These are phyloP conservation scores for Danaus melanippus DNA, from an alignment of 1,140 invertebrate species.

Conservation along the genomic window DNA sequence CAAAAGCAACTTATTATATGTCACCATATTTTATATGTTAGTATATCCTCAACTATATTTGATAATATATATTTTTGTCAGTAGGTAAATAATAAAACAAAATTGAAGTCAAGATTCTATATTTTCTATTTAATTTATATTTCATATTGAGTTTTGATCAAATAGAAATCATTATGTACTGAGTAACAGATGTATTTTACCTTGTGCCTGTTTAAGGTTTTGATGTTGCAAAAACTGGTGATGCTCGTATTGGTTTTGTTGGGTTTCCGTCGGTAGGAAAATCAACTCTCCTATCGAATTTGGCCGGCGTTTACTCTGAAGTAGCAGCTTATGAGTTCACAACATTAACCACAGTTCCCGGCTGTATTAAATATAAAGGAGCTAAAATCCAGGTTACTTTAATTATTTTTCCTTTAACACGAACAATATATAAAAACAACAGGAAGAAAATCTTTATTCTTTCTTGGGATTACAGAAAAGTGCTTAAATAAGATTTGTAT, in stretches of 20 bases:
- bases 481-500: no score
- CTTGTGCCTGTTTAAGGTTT: slow-evolving; percentile 85
- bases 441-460: no score
- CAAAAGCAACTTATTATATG: no score
- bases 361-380: slow-evolving; percentile 99
- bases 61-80: background rate
- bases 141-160: no score
- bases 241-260: slow-evolving; percentile 99
- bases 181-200: background rate
- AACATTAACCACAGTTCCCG: slow-evolving; percentile 98
- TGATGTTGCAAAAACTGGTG: slow-evolving; percentile 99
- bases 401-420: background rate
- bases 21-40: no score
- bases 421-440: background rate
- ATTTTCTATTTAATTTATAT: no score
- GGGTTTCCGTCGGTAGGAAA: slow-evolving; percentile 99
- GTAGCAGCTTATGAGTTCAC: slow-evolving; percentile 99
- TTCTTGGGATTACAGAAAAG: no score
- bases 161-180: no score
- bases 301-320: slow-evolving; percentile 99
- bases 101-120: background rate
- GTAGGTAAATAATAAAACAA: background rate
- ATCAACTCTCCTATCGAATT: slow-evolving; percentile 95
- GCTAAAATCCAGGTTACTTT: slow-evolving; percentile 94
- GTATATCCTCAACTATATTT: no score